A percentile compares a stretch with the other conserved stretches of the same genome.
Evolutionary conservation across 1,140 invertebrate species (phyloP).

Genomic region (Caerostris extrusa): DNA sequence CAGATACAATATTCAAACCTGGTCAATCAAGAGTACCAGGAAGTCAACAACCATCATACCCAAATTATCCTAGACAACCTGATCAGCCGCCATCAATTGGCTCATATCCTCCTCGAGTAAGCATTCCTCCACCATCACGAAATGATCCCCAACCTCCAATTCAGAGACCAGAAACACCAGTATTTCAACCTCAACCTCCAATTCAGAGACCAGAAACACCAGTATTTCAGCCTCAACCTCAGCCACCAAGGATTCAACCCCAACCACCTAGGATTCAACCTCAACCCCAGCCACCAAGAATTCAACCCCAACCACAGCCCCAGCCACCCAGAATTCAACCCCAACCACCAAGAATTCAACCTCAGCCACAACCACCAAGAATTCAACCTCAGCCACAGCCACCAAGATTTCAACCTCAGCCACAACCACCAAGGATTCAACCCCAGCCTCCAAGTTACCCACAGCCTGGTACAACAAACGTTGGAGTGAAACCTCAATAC

Average conservation of each 20-base stretch:
- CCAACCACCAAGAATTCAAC: slow-evolving; percentile 23
- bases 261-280: slow-evolving; percentile 20
- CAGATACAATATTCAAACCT: slow-evolving; percentile 11
- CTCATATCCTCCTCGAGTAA: slow-evolving; percentile 51
- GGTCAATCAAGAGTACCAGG: slow-evolving; percentile 64
- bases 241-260: slow-evolving; percentile 55
- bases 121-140: slow-evolving; percentile 51
- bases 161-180: not conserved
- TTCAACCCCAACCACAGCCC: slow-evolving; percentile 49
- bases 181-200: slow-evolving; percentile 40
- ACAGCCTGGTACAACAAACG: not conserved
- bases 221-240: slow-evolving; percentile 28
- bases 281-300: slow-evolving; percentile 44
- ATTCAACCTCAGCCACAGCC: slow-evolving; percentile 52
- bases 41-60: slow-evolving; percentile 58
- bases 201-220: slow-evolving; percentile 38
- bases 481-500: slow-evolving; percentile 58
- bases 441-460: slow-evolving; percentile 21
- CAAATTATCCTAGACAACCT: slow-evolving; percentile 38
- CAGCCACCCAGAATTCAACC: slow-evolving; percentile 32
- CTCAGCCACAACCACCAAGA: not conserved
- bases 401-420: slow-evolving; percentile 20
- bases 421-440: not conserved
- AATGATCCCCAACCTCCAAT: not conserved
- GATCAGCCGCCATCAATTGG: slow-evolving; percentile 55